Base-by-base conservation (phyloP, 2,113 vertebrate species). In the Myiozetetes cayanensis region DNA sequence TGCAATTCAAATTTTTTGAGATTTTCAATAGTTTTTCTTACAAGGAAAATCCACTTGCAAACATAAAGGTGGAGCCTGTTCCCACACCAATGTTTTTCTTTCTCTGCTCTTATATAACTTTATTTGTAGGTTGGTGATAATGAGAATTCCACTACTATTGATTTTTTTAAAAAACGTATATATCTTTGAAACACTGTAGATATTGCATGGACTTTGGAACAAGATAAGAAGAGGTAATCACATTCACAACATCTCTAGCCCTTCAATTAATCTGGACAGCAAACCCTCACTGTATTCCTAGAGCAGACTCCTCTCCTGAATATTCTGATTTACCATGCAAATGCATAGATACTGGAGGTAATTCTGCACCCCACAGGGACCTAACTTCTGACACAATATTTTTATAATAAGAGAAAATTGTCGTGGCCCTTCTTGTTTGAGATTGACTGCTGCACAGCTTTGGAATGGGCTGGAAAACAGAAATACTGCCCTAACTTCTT, bases 91-190 rank as follows among this genome's bases (percentile, higher is more conserved):
- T 30, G 39, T 71, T 72, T 76, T 49, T 11, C 43, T 10, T 79
- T 35, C 77, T 56, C 53, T 46, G 44, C 37, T 85, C 85, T 79
- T 21, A 62, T 28, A 37, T 21, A 63, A 20, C 59, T 92, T 93
- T 88, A 96, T 95, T 93, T 93, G 68, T 65, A 25, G 92, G 65
- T 5, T 77, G 85, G 47, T 56, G 56, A 85, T 96, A 96, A 96
- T 87, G 79, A 94, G 88, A 94, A 67, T 52, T 86, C 41, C 23
- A 22, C 79, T 65, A 37, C 33, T 96, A 93, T 89, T 81, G 92
- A 95, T 95, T 96, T 93, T 67, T 67, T 18, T 1, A 43, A 87
- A 66, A 62, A 77, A 31, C 72, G 31, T 59, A 77, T 61, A 63
- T 70, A 87, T 77, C 76, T 93, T 59, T 39, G 53, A 84, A 93